phyloP scores from a whole-genome alignment of 2,113 vertebrate species.

The Cnemophilus loriae region DNA sequence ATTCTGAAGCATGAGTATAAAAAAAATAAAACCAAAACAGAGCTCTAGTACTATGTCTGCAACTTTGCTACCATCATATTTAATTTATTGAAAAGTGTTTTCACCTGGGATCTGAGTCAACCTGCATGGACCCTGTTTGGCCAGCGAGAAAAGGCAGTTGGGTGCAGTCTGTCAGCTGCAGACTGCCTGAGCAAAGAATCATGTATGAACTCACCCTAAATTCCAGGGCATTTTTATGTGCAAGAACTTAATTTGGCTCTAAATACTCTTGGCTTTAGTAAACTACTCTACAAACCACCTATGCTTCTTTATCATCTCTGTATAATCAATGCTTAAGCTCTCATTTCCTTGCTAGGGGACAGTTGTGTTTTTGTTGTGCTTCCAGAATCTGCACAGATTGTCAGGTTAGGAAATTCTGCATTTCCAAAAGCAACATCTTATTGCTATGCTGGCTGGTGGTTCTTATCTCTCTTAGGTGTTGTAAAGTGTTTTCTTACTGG shows the following conservation, averaged over 20 bases:
- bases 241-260: neutral
- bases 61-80: neutral
- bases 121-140: neutral
- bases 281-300: neutral
- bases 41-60: neutral
- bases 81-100: neutral
- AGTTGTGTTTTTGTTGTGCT: neutral
- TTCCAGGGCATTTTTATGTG: neutral
- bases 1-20: neutral
- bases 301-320: neutral
- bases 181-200: neutral
- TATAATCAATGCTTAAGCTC: neutral
- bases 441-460: neutral
- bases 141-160: neutral
- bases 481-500: conserved; percentile 59
- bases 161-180: neutral
- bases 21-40: neutral
- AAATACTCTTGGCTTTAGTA: neutral
- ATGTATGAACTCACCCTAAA: neutral
- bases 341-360: neutral
- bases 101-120: neutral
- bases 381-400: neutral
- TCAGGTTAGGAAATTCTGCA: neutral
- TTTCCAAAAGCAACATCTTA: neutral
- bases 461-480: conserved; percentile 35